Evolutionary conservation across 30 jellyfish, hydroid and myxozoan species (phyloP).

Genomic region (Mastigias papua): DNA sequence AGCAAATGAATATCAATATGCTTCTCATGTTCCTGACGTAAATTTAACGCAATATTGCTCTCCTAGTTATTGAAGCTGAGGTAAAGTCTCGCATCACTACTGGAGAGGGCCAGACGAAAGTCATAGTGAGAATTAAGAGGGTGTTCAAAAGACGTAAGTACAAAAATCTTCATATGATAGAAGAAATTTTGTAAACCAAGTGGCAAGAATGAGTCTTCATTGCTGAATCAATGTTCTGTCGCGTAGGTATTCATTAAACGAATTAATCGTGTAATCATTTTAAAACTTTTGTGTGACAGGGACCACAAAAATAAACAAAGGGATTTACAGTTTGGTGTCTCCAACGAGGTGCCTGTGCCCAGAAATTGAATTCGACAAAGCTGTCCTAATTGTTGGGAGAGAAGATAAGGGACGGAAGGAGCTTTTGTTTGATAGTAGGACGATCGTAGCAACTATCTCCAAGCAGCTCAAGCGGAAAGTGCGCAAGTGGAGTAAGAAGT

Average conservation of each 20-base stretch:
- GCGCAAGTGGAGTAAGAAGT: conserved; percentile 55
- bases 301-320: background rate
- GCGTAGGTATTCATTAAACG: background rate
- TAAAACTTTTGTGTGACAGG: background rate
- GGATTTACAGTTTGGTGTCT: conserved; percentile 22
- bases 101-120: conserved; percentile 75
- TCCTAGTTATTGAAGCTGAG: conserved; percentile 72
- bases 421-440: conserved; percentile 37
- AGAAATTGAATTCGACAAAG: conserved; percentile 78
- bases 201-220: background rate
- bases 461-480: conserved; percentile 23
- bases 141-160: conserved; percentile 66
- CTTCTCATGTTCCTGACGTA: no score
- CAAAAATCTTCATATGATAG: no score
- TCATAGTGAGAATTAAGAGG: conserved; percentile 49
- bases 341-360: conserved; percentile 86
- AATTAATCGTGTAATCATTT: background rate
- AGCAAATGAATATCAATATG: no score
- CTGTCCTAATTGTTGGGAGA: conserved; percentile 68
- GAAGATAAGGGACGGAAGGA: conserved; percentile 56
- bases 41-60: background rate
- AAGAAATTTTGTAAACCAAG: no score
- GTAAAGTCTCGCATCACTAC: conserved; percentile 79
- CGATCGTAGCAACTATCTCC: conserved; percentile 3
- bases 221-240: background rate